Conservation (phyloP, 2,888 invertebrate genomes). For the Sipha maydis region DNA sequence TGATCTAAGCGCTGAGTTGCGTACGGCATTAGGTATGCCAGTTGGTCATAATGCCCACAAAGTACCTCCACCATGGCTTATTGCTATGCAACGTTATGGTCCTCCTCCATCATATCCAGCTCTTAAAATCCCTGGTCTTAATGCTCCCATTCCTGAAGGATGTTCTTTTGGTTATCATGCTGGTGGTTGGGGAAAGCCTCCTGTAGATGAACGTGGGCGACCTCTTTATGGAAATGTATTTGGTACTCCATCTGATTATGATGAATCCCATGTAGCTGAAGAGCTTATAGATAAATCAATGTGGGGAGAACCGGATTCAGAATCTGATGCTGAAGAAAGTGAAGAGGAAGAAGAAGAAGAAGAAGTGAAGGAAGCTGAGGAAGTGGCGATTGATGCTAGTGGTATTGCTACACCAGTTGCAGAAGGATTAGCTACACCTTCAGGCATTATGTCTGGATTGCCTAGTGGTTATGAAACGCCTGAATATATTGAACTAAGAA, state of each 20-base stretch:
- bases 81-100: slow-evolving; percentile 97
- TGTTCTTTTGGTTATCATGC: slow-evolving; percentile 99
- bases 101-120: slow-evolving; percentile 99
- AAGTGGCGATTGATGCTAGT: slow-evolving; percentile 75
- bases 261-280: slow-evolving; percentile 72
- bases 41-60: slow-evolving; percentile 92
- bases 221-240: slow-evolving; percentile 99
- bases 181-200: slow-evolving; percentile 99
- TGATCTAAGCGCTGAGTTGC: slow-evolving; percentile 92
- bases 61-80: slow-evolving; percentile 93
- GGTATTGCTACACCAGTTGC: slow-evolving; percentile 89
- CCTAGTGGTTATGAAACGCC: slow-evolving; percentile 98
- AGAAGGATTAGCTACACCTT: slow-evolving; percentile 93
- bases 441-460: slow-evolving; percentile 83
- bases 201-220: slow-evolving; percentile 97
- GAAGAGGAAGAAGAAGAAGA: slow-evolving; percentile 77
- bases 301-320: slow-evolving; percentile 98
- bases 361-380: slow-evolving; percentile 71
- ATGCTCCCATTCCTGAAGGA: slow-evolving; percentile 97
- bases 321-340: slow-evolving; percentile 76
- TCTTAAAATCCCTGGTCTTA: slow-evolving; percentile 95
- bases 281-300: slow-evolving; percentile 91
- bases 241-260: slow-evolving; percentile 76
- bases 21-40: slow-evolving; percentile 98
- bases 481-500: slow-evolving; percentile 96